Percentiles rank a stretch among this genome's conserved stretches.
Evolutionary conservation across 1,140 invertebrate genomes (phyloP).

Genomic region (Caenorhabditis latens): DNA sequence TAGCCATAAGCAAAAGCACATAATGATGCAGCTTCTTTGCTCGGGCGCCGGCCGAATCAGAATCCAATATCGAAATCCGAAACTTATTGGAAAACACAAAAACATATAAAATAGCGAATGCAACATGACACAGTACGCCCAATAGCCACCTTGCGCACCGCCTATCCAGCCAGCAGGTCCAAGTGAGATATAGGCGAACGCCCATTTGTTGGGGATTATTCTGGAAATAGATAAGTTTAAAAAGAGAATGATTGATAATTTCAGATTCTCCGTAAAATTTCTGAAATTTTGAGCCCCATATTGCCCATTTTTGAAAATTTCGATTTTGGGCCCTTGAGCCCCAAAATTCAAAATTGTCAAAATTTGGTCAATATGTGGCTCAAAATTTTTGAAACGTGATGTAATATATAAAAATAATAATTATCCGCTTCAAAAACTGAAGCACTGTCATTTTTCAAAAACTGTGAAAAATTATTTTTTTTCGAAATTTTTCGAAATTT

Average conservation of each 20-base stretch:
- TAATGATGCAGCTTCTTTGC: background rate
- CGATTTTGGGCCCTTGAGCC: no score
- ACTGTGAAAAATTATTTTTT: no score
- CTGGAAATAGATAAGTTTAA: slow-evolving; percentile 31
- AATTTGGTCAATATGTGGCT: background rate
- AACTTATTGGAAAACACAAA: slow-evolving; percentile 59
- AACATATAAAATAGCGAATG: slow-evolving; percentile 63
- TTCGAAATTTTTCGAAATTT: no score
- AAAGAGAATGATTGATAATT: no score
- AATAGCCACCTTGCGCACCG: slow-evolving; percentile 38
- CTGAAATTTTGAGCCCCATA: background rate
- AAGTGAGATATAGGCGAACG: slow-evolving; percentile 63
- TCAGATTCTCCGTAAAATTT: background rate
- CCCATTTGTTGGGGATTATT: slow-evolving; percentile 66
- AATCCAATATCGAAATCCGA: slow-evolving; percentile 61
- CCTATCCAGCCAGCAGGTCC: slow-evolving; percentile 54
- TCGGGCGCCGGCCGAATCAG: slow-evolving; percentile 53
- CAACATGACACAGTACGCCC: slow-evolving; percentile 51
- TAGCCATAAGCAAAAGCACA: slow-evolving; percentile 56
- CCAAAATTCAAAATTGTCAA: background rate
- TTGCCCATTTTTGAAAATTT: slow-evolving; percentile 1
- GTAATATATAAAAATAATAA: no score
- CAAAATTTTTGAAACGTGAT: background rate
- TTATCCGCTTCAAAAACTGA: no score
- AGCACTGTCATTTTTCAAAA: background rate